Evolutionary conservation across 1,140 invertebrate genomes (phyloP), one percentile per base, ranked within the genome.

Genomic region (Drosophila repletoides): DNA sequence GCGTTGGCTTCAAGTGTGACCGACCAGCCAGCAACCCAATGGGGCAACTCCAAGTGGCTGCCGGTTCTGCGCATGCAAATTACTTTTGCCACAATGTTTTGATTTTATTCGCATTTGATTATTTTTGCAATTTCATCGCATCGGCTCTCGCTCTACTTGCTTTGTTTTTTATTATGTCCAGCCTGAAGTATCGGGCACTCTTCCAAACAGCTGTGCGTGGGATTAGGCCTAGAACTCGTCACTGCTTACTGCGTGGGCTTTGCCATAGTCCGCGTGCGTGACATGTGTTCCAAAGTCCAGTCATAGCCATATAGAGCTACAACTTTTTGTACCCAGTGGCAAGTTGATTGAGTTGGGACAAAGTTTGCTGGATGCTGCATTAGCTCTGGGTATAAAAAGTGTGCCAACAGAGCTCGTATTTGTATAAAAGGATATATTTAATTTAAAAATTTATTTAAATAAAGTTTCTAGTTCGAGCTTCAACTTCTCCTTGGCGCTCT

Each of bases 21-120:
- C 49, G 48, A 22, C 9, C 36, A 43, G 17, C n/a, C n/a, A n/a
- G 14, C 24, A 41, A 38, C 14, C 33, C 41, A 19, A 41, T 43
- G 53, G 36, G 29, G 15, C 21, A 43, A 10, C 14, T 19, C 12
- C 51, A 51, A 55, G 65, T 69, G 40, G 33, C 43, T 72, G 53
- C 49, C 22, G 53, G 64, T 58, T 58, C 40, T 74, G 19, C 43
- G 74, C 70, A 84, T 83, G 77, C 77, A 83, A 83, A 84, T 84
- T 84, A 56, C 79, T 77, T 65, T 83, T 69, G 70, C 65, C 74
- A 68, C 79, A 84, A 74, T 83, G 77, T 83, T 83, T 84, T 83
- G 70, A 83, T 83, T 83, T 80, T 72, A 80, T 80, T 81, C 76
- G 49, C 76, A 75, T 80, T 80, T 83, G 79, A 81, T 83, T 83